Base-by-base conservation (phyloP, 2,888 invertebrate genomes). In the Heliothis peltigera region DNA sequence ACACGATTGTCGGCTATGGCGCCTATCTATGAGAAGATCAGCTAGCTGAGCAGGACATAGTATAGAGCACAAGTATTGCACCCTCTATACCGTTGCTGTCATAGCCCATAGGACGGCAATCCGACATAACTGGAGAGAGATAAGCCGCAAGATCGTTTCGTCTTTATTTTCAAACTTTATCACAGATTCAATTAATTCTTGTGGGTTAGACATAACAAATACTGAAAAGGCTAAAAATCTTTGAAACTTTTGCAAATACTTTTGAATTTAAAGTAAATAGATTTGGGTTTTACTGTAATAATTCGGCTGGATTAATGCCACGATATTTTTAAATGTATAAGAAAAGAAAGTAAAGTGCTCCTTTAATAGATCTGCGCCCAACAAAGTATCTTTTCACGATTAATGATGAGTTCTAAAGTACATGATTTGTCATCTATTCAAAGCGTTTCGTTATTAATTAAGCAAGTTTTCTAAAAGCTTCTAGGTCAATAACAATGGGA, bases 401-500 rank as follows among this genome's bases (percentile, higher is more conserved):
- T 63, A 67, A 67, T 67, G 52, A 52, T 53, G 42, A 61, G 49
- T 52, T 39, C 15, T 32, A 22, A 62, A 59, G 48, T 57, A 57
- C 43, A 63, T 52, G 28, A 68, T 70, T 74, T 65, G 46, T 65
- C 70, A 74, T 70, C 66, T 58, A 58, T 75, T 65, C 62, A 66
- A 75, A 65, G 63, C 57, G 58, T 58, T 59, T 43, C 42, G 51
- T 61, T 58, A 65, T 76, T 65, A 75, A 71, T 67, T 60, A 61
- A 64, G 7, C 25, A 54, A 56, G 25, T 59, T 63, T 72, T 63
- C 25, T 35, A 64, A 65, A 60, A 63, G 60, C 63, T 66, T 76
- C 61, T 69, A 72, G 72, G 69, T 72, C 63, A 72, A 76, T 69
- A 61, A 55, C 59, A 72, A 64, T 64, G 65, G 67, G 51, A 65